Evolutionary conservation across 2,888 invertebrate genomes (phyloP).

Genomic region (Campoplex nolae): DNA sequence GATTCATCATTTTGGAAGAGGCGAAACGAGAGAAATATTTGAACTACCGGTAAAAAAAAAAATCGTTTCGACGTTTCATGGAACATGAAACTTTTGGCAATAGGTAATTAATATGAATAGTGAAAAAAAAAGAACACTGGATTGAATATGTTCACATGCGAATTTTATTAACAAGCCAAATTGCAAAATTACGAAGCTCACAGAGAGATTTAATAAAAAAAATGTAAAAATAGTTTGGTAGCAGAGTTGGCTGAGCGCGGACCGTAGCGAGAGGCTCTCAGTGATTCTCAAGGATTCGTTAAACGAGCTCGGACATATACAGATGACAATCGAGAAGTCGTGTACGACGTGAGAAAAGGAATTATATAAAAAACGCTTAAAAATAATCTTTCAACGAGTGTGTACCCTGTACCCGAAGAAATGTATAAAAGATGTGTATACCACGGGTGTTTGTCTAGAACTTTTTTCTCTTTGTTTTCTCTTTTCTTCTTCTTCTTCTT

Average conservation of each 20-base stretch:
- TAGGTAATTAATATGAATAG: too few species aligned
- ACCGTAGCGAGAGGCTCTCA: constrained; percentile 30
- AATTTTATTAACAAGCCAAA: neutral
- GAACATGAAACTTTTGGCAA: neutral
- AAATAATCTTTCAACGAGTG: constrained; percentile 46
- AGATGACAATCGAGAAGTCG: constrained; percentile 39
- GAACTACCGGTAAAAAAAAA: constrained; percentile 24
- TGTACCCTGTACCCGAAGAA: constrained; percentile 51
- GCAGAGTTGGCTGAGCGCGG: neutral
- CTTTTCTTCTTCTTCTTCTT: neutral
- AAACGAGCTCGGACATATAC: neutral
- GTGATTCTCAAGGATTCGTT: constrained; percentile 18
- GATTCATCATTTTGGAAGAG: constrained; percentile 29
- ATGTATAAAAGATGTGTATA: constrained; percentile 44
- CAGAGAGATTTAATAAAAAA: neutral
- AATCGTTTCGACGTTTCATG: neutral
- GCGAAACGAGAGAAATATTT: constrained; percentile 32
- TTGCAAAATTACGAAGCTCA: neutral
- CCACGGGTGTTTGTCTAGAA: constrained; percentile 69
- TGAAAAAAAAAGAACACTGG: neutral
- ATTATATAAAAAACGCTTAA: constrained; percentile 36
- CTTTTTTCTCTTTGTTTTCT: constrained; percentile 32
- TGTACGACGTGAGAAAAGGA: constrained; percentile 38
- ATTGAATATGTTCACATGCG: neutral
- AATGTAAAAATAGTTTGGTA: neutral